A percentile compares a stretch with the other conserved stretches of the same genome.
These are phyloP conservation scores for Anableps anableps DNA, from an alignment of 2,797 vertebrate genomes.

Conservation along the genomic window DNA sequence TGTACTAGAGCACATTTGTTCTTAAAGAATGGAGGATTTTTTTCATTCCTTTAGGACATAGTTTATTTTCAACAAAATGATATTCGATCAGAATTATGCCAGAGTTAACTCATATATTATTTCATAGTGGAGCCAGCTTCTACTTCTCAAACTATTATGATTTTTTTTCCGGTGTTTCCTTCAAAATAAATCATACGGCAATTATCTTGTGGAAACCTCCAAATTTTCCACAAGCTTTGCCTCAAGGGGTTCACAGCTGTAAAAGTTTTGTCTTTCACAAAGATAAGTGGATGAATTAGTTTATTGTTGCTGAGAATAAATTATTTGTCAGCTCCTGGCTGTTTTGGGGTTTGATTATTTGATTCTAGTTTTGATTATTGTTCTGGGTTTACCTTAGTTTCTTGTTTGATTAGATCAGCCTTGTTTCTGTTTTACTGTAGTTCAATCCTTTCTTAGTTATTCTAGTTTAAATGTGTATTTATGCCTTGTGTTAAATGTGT, in stretches of 20 bases:
- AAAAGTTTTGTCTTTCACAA: constrained; percentile 27
- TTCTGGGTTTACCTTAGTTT: no score
- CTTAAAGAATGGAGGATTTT: constrained; percentile 8
- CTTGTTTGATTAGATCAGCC: no score
- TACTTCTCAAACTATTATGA: constrained; percentile 34
- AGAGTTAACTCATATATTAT: constrained; percentile 44
- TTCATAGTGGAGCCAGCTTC: constrained; percentile 25
- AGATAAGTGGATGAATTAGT: constrained; percentile 53
- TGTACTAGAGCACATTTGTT: constrained; percentile 22
- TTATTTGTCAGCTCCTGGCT: no score
- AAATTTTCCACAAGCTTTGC: constrained; percentile 35
- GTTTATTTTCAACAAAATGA: constrained; percentile 37
- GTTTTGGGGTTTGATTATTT: no score
- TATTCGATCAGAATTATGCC: constrained; percentile 36
- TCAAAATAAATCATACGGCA: constrained; percentile 40
- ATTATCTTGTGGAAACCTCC: constrained; percentile 48
- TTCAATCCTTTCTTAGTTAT: no score
- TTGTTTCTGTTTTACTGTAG: no score
- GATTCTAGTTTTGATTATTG: no score
- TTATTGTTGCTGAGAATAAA: constrained; percentile 39
- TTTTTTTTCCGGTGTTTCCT: constrained; percentile 41
- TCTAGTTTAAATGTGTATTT: no score
- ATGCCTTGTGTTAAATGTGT: no score
- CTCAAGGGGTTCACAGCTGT: constrained; percentile 38
- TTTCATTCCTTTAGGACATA: constrained; percentile 29